Conservation (phyloP, 2,797 vertebrate genomes). For the Argya squamiceps region DNA sequence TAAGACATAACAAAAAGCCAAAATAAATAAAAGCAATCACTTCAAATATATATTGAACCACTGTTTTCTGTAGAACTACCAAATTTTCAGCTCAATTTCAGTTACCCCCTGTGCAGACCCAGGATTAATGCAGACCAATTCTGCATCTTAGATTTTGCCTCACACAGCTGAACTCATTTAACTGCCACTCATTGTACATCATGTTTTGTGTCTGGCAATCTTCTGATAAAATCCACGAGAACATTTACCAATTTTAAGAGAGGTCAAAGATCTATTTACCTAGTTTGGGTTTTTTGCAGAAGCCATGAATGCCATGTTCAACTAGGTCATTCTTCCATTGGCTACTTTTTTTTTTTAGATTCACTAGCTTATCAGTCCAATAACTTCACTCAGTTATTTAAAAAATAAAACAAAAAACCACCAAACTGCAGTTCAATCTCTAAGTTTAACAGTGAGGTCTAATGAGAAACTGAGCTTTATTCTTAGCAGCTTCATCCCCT, state of each 20-base stretch:
- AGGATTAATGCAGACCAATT: background rate
- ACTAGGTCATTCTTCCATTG: background rate
- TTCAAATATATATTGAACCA: background rate
- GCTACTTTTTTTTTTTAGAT: background rate
- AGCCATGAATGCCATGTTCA: background rate
- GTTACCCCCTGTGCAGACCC: background rate
- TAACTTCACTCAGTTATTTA: background rate
- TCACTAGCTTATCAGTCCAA: background rate
- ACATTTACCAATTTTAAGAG: background rate
- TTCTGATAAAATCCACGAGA: background rate
- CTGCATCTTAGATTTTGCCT: background rate
- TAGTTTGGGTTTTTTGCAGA: background rate
- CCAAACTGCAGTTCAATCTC: background rate
- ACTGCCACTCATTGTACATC: background rate
- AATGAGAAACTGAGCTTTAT: background rate
- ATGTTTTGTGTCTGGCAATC: background rate
- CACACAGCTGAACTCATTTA: background rate
- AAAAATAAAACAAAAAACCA: background rate
- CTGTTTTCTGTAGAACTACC: background rate
- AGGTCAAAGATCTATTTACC: background rate
- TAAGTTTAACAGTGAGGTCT: background rate
- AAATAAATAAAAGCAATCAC: background rate
- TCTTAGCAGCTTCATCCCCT: slow-evolving; percentile 15
- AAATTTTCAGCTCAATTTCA: background rate
- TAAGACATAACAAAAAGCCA: background rate